These are phyloP conservation scores for Pyrrhia umbra DNA, from an alignment of 2,888 invertebrate genomes.

Conservation along the genomic window DNA sequence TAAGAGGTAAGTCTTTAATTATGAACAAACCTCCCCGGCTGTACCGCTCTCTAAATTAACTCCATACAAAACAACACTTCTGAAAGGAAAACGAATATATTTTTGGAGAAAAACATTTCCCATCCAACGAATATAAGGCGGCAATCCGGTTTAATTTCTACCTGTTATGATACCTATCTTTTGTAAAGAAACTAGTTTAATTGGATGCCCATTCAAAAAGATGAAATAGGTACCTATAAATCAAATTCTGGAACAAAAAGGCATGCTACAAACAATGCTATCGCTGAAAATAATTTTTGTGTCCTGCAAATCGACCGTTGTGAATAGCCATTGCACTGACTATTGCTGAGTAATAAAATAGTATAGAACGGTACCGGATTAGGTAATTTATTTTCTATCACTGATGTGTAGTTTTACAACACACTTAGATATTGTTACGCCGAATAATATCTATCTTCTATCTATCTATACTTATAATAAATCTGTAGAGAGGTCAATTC, in stretches of 20 bases:
- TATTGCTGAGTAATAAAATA: constrained; percentile 60
- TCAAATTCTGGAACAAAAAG: constrained; percentile 64
- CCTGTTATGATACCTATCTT: constrained; percentile 62
- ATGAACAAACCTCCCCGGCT: constrained; percentile 75
- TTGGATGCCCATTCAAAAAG: constrained; percentile 55
- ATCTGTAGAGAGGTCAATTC: too few relatives aligned
- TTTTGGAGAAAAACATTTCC: constrained; percentile 63
- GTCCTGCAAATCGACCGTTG: constrained; percentile 63
- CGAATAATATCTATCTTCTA: not conserved
- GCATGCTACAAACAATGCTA: constrained; percentile 63
- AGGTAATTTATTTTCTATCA: constrained; percentile 23
- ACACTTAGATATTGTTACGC: not conserved
- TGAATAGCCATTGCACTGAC: constrained; percentile 56
- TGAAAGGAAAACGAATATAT: constrained; percentile 64
- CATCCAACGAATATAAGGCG: constrained; percentile 59
- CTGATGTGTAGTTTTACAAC: constrained; percentile 5
- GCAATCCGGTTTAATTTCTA: constrained; percentile 57
- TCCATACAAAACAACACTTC: constrained; percentile 72
- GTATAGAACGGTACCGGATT: constrained; percentile 24
- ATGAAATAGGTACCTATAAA: constrained; percentile 64
- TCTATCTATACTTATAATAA: too few relatives aligned
- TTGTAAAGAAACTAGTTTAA: constrained; percentile 63
- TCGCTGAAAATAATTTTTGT: constrained; percentile 57
- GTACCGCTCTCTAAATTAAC: constrained; percentile 75
- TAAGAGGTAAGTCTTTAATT: constrained; percentile 84